Evolutionary conservation across 2,113 vertebrate genomes (phyloP).

Genomic region (Rhinogobius similis): DNA sequence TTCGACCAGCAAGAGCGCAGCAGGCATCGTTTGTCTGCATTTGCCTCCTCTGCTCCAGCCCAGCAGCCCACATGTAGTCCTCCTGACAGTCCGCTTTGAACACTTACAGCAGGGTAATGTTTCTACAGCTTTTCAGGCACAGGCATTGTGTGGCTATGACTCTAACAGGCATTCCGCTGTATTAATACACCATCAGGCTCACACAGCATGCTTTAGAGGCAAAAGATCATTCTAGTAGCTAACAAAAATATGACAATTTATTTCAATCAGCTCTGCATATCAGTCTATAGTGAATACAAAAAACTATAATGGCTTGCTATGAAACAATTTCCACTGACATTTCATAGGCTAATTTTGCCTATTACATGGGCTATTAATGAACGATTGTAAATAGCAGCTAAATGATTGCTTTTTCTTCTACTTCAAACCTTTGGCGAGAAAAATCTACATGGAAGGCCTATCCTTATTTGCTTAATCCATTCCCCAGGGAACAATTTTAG

Average conservation of each 20-base stretch:
- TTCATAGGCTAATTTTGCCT: slow-evolving; percentile 67
- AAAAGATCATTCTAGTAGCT: slow-evolving; percentile 78
- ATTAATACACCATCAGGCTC: slow-evolving; percentile 76
- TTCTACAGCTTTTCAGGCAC: slow-evolving; percentile 79
- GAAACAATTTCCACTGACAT: slow-evolving; percentile 55
- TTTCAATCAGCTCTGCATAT: slow-evolving; percentile 59
- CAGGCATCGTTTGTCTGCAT: slow-evolving; percentile 51
- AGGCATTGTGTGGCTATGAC: slow-evolving; percentile 76
- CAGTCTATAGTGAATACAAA: slow-evolving; percentile 64
- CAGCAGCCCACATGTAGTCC: slow-evolving; percentile 61
- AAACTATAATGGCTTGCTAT: slow-evolving; percentile 70
- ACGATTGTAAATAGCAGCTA: slow-evolving; percentile 81
- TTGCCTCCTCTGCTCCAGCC: slow-evolving; percentile 52
- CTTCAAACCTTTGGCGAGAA: slow-evolving; percentile 74
- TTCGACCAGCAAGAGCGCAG: slow-evolving; percentile 47
- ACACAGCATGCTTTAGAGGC: slow-evolving; percentile 79
- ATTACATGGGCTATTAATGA: slow-evolving; percentile 55
- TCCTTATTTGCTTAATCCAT: slow-evolving; percentile 74
- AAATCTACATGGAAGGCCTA: slow-evolving; percentile 43
- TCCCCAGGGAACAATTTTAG: slow-evolving; percentile 56
- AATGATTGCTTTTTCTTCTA: slow-evolving; percentile 76
- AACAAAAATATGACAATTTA: slow-evolving; percentile 76
- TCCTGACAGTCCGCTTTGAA: slow-evolving; percentile 66
- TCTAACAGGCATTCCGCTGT: slow-evolving; percentile 77
- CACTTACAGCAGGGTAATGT: slow-evolving; percentile 70